These are phyloP conservation scores for Epizoanthus ramosus DNA, from an alignment of 92 coral and sea anemone species.

Conservation along the genomic window DNA sequence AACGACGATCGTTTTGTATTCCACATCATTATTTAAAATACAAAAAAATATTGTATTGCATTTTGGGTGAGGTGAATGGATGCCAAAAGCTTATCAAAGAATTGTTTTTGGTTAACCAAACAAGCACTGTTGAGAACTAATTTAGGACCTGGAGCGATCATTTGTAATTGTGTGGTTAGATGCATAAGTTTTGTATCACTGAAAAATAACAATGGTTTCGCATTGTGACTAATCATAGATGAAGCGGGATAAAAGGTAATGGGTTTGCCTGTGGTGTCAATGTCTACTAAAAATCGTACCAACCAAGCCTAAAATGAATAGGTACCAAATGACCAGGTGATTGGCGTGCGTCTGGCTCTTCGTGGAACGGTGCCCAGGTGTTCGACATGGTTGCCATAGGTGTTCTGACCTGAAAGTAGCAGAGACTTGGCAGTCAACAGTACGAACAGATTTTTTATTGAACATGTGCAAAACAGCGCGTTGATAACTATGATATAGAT, in stretches of 20 bases:
- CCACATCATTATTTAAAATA: too few species aligned
- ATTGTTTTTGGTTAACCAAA: not conserved
- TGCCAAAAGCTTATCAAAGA: not conserved
- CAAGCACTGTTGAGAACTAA: not conserved
- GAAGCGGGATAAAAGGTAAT: not conserved
- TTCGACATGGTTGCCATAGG: too few species aligned
- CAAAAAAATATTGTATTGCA: not conserved
- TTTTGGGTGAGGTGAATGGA: not conserved
- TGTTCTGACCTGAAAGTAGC: not conserved
- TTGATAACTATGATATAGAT: slow-evolving; percentile 31
- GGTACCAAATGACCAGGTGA: too few species aligned
- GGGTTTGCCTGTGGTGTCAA: not conserved
- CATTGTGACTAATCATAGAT: not conserved
- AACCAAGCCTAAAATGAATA: too few species aligned
- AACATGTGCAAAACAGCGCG: not conserved
- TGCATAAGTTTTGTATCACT: not conserved
- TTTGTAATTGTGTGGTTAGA: not conserved
- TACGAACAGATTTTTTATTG: not conserved
- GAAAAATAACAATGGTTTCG: not conserved
- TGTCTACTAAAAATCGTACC: too few species aligned
- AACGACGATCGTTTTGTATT: too few species aligned
- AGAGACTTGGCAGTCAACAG: slow-evolving; percentile 5
- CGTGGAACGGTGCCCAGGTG: too few species aligned
- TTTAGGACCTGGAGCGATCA: not conserved
- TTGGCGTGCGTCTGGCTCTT: too few species aligned